Conservation (phyloP, 2,113 vertebrate species). For the Elaphurus davidianus region DNA sequence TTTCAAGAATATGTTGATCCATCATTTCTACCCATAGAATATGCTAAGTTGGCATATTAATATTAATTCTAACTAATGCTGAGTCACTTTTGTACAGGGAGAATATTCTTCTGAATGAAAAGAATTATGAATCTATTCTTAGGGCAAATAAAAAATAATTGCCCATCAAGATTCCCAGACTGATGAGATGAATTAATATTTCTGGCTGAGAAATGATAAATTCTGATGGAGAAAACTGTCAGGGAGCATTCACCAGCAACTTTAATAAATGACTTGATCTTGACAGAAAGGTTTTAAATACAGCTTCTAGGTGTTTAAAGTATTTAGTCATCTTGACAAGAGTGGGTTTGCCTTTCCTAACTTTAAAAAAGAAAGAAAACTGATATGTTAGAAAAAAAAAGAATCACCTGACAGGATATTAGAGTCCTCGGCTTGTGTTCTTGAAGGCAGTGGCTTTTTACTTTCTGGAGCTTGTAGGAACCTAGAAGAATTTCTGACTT, state of each 20-base stretch:
- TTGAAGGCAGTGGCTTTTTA: conserved; percentile 13
- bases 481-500: background rate
- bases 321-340: conserved; percentile 59
- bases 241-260: conserved; percentile 30
- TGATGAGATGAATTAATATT: conserved; percentile 61
- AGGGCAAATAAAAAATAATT: conserved; percentile 63
- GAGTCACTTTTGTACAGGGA: conserved; percentile 68
- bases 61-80: conserved; percentile 63
- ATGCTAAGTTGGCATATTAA: conserved; percentile 54
- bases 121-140: conserved; percentile 61
- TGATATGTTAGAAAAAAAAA: background rate
- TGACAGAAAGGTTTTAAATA: conserved; percentile 57
- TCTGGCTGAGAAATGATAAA: conserved; percentile 52
- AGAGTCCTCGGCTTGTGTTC: background rate
- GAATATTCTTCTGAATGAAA: conserved; percentile 68
- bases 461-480: background rate
- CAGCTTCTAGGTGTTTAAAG: conserved; percentile 40
- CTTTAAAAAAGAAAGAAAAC: background rate
- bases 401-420: conserved; percentile 9
- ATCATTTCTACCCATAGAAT: conserved; percentile 35
- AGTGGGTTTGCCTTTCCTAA: conserved; percentile 30
- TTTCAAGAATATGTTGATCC: conserved; percentile 52
- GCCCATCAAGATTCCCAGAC: conserved; percentile 52
- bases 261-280: conserved; percentile 31
- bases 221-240: conserved; percentile 58